phyloP scores from a whole-genome alignment of 2,113 vertebrate species.

The Boleophthalmus pectinirostris region DNA sequence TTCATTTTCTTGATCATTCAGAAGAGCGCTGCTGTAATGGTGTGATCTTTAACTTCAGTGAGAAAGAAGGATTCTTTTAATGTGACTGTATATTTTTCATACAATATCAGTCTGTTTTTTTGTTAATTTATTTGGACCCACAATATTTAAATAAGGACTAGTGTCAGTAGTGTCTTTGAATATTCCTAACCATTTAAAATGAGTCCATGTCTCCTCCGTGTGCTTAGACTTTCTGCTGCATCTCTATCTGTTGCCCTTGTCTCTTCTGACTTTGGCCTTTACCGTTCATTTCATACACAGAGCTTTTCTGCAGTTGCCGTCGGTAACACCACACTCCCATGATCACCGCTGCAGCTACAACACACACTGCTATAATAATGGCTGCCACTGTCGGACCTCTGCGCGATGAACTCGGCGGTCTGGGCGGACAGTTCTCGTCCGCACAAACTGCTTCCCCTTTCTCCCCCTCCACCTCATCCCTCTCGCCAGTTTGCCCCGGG shows the following conservation, averaged over 20 bases:
- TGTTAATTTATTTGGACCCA: constrained; percentile 12
- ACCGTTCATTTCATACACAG: constrained; percentile 90
- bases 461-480: constrained; percentile 63
- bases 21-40: constrained; percentile 10
- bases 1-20: constrained; percentile 29
- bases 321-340: constrained; percentile 87
- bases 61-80: not conserved
- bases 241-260: constrained; percentile 91
- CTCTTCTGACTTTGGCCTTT: constrained; percentile 78
- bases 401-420: constrained; percentile 70
- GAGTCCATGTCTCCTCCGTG: constrained; percentile 20
- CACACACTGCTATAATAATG: constrained; percentile 81
- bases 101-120: not conserved
- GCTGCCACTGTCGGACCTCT: constrained; percentile 83
- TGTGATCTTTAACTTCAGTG: not conserved
- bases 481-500: constrained; percentile 72
- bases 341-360: constrained; percentile 73
- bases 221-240: constrained; percentile 85
- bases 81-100: not conserved
- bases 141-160: constrained; percentile 23
- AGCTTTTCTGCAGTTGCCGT: constrained; percentile 87
- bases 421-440: constrained; percentile 55
- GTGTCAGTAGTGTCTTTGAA: constrained; percentile 16
- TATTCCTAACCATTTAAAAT: constrained; percentile 22
- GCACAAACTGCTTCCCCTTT: constrained; percentile 51